Evolutionary conservation across 1,140 invertebrate genomes (phyloP).

Genomic region (Apocrypta bakeri): DNA sequence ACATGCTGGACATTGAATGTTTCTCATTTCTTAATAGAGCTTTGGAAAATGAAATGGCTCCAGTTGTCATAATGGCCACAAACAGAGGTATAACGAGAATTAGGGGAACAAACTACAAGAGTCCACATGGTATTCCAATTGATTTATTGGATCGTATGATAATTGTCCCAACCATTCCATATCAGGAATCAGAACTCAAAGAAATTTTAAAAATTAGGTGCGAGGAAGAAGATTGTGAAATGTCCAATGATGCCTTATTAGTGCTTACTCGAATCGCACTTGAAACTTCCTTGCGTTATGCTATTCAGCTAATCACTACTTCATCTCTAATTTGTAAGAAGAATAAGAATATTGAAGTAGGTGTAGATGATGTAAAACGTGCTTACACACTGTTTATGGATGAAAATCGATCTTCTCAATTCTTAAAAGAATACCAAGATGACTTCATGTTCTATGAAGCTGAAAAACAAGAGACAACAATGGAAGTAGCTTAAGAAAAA

Average conservation of each 20-base stretch:
- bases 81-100: slow-evolving; percentile 97
- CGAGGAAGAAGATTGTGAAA: slow-evolving; percentile 98
- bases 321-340: slow-evolving; percentile 90
- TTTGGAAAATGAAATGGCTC: slow-evolving; percentile 97
- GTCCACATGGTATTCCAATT: slow-evolving; percentile 97
- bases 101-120: slow-evolving; percentile 93
- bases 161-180: slow-evolving; percentile 93
- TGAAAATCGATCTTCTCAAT: slow-evolving; percentile 93
- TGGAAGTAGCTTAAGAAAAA: slow-evolving; percentile 44
- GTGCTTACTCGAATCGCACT: slow-evolving; percentile 94
- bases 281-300: slow-evolving; percentile 95
- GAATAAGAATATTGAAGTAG: slow-evolving; percentile 88
- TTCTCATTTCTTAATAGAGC: slow-evolving; percentile 98
- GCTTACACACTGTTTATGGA: slow-evolving; percentile 97
- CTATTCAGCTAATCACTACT: slow-evolving; percentile 98
- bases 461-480: slow-evolving; percentile 40
- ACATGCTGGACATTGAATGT: slow-evolving; percentile 99
- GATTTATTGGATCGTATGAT: slow-evolving; percentile 97
- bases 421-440: slow-evolving; percentile 96
- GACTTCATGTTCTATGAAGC: slow-evolving; percentile 94
- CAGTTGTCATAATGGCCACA: slow-evolving; percentile 99
- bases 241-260: slow-evolving; percentile 92
- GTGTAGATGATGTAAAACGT: slow-evolving; percentile 92
- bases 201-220: slow-evolving; percentile 95
- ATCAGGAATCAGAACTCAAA: slow-evolving; percentile 91